phyloP scores from a whole-genome alignment of 2,113 vertebrate genomes.

The Phalacrocorax brasilianus region DNA sequence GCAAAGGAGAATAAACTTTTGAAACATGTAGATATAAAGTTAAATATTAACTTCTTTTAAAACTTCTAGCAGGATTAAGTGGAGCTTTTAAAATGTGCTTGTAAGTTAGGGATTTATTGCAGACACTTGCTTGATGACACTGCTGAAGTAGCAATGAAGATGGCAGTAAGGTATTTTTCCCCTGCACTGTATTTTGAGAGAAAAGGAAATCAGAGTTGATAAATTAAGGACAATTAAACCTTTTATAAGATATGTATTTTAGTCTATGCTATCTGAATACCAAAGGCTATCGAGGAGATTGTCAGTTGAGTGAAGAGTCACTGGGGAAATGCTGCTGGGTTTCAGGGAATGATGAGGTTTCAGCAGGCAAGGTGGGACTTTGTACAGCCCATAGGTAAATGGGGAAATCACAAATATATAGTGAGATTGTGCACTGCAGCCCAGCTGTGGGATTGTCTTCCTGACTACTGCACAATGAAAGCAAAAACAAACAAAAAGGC shows the following conservation, averaged over 20 bases:
- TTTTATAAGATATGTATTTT: background rate
- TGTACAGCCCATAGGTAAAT: background rate
- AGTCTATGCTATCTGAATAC: background rate
- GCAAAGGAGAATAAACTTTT: background rate
- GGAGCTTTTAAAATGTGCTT: conserved; percentile 15
- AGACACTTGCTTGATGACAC: background rate
- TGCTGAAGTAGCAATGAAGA: background rate
- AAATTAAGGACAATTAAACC: background rate
- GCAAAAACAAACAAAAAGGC: background rate
- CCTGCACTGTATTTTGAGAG: background rate
- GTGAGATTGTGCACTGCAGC: background rate
- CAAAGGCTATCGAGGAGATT: background rate
- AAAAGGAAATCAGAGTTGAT: background rate
- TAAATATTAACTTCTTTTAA: conserved; percentile 26
- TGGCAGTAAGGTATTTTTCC: background rate
- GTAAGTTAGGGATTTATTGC: background rate
- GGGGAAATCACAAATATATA: background rate
- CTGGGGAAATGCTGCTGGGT: background rate
- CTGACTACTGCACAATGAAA: background rate
- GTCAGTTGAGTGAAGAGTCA: background rate
- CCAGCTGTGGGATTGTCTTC: background rate
- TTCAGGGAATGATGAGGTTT: background rate
- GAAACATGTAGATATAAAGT: background rate
- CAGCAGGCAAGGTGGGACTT: background rate
- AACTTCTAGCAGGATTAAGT: background rate